phyloP scores from a whole-genome alignment of 2,113 vertebrate species.

The Phaetusa simplex region DNA sequence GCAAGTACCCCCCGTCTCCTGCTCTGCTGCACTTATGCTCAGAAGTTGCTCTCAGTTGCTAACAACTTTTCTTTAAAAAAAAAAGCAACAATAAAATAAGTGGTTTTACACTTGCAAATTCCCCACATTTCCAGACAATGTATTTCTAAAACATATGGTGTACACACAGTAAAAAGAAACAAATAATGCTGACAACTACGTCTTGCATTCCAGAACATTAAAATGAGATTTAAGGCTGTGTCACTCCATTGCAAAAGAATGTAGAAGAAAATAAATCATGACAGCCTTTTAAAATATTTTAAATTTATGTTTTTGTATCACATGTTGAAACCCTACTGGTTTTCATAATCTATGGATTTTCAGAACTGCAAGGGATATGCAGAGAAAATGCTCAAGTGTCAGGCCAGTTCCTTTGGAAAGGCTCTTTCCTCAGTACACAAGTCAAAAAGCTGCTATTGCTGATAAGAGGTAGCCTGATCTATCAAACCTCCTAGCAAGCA shows the following conservation, averaged over 20 bases:
- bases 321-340: not conserved
- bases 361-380: not conserved
- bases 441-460: not conserved
- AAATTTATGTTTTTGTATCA: not conserved
- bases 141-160: not conserved
- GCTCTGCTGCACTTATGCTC: not conserved
- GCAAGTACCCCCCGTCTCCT: not conserved
- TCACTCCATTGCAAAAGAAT: not conserved
- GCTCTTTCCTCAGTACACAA: not conserved
- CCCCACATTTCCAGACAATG: not conserved
- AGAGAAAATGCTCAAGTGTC: not conserved
- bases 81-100: not conserved
- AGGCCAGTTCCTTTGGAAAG: not conserved
- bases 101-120: not conserved
- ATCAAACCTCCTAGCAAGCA: not conserved
- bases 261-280: not conserved
- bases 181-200: not conserved
- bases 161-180: not conserved
- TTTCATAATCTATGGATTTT: not conserved
- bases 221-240: not conserved
- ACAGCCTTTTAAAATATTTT: not conserved
- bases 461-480: not conserved
- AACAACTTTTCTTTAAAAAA: not conserved
- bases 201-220: not conserved
- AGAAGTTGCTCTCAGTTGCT: not conserved